Percentiles rank a stretch among this genome's conserved stretches.
Conservation (phyloP, 1,140 invertebrate genomes). For the Thalassaphorura encarpata region DNA sequence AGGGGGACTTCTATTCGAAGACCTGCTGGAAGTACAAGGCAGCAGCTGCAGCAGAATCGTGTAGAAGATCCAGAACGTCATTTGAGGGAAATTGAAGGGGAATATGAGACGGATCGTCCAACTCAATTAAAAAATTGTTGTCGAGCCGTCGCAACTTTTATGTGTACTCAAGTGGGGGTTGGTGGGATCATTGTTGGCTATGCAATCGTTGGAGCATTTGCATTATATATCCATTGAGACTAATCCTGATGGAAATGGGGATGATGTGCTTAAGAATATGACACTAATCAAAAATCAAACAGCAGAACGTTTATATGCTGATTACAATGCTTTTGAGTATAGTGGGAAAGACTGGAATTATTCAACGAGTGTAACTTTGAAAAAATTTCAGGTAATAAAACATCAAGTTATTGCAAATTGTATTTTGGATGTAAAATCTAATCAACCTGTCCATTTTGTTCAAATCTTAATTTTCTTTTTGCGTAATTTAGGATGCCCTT, state of each 20-base stretch:
- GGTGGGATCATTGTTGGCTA: constrained; percentile 89
- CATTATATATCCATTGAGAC: constrained; percentile 80
- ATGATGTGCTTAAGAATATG: constrained; percentile 28
- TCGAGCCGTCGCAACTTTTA: constrained; percentile 72
- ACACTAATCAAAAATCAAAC: no score
- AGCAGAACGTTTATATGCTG: no score
- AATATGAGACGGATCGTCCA: constrained; percentile 17
- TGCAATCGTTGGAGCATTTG: constrained; percentile 84
- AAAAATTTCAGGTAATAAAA: constrained; percentile 49
- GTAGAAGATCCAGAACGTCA: background rate
- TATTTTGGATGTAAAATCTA: background rate
- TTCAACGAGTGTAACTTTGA: constrained; percentile 54
- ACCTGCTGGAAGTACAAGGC: no score
- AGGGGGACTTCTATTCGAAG: no score
- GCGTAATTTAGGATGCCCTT: constrained; percentile 50
- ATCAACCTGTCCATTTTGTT: background rate
- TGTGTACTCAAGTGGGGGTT: constrained; percentile 89
- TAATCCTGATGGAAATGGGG: constrained; percentile 41
- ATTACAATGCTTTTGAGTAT: constrained; percentile 63
- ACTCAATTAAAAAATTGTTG: constrained; percentile 57
- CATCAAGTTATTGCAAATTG: no score
- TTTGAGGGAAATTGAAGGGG: constrained; percentile 25
- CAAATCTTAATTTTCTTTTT: background rate
- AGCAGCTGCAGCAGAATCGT: no score
- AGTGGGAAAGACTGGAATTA: constrained; percentile 59